Evolutionary conservation across 2,888 invertebrate genomes (phyloP), one percentile per base, ranked within the genome.

Genomic region (Rhimphoctona megacephalus): DNA sequence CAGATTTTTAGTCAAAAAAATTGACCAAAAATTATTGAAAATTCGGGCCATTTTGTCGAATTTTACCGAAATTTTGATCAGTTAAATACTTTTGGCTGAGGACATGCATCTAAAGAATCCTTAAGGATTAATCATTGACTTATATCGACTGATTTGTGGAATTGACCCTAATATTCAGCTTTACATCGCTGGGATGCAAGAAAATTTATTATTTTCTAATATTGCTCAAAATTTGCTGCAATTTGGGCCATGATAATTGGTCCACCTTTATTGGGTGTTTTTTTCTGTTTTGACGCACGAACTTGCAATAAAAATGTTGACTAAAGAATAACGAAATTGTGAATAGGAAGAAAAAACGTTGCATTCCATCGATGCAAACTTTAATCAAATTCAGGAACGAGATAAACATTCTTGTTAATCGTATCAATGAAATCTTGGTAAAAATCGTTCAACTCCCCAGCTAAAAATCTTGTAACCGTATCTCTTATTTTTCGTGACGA

Each of bases 71-170:
- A 61, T 61, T 61, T 14, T 61, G 30, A 30, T 61, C 61, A 30
- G 30, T 17, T 17, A 5, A 61, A 30, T 25, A 30, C 11, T 61
- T 17, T 30, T 30, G 17, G 30, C 61, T 17, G 17, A 30, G 30
- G 17, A 5, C 14, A 30, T 61, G 25, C 17, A 17, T 61, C 17
- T 17, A 30, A 64, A n/a, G 25, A 72, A 49, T 80, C 30, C 46
- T 64, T 54, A 30, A 72, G 72, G 25, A 52, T 64, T 49, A 81
- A 81, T 81, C 80, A 81, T 64, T 72, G 57, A 79, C 72, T 64
- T 17, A 64, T 72, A 49, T 49, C 52, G 72, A 80, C 25, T 30
- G 57, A 80, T 57, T 33, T 22, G 46, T 57, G 36, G 30, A 46
- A 57, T 64, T 54, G 54, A 52, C 52, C 19, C 49, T 49, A 6